These are phyloP conservation scores for Molanna angustata DNA, from an alignment of 2,888 invertebrate species.

Conservation along the genomic window DNA sequence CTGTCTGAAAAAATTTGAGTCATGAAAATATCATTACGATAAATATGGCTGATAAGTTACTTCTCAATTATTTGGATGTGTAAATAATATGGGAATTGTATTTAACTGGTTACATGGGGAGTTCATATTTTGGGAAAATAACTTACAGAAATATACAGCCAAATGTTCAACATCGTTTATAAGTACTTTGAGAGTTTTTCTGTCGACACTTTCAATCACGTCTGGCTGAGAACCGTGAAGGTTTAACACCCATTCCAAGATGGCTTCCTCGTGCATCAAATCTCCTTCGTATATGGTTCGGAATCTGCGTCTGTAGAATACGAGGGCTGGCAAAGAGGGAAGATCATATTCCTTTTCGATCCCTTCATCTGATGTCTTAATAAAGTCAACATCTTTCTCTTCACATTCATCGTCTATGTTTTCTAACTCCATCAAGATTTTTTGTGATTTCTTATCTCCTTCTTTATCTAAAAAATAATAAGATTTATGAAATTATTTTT, in stretches of 20 bases:
- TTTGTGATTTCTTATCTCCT: slow-evolving; percentile 85
- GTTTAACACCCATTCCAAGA: slow-evolving; percentile 85
- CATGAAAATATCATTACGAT: not conserved
- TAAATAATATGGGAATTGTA: not conserved
- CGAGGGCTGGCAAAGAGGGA: slow-evolving; percentile 74
- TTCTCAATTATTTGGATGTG: not conserved
- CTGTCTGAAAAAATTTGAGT: slow-evolving; percentile 59
- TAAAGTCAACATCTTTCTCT: slow-evolving; percentile 86
- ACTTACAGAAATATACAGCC: slow-evolving; percentile 89
- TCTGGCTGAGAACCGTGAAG: slow-evolving; percentile 82
- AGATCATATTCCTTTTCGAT: slow-evolving; percentile 87
- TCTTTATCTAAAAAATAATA: slow-evolving; percentile 73
- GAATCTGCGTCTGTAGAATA: slow-evolving; percentile 85
- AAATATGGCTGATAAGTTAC: not conserved
- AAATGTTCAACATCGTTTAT: slow-evolving; percentile 89
- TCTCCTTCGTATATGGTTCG: slow-evolving; percentile 86
- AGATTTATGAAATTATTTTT: not conserved
- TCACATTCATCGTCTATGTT: slow-evolving; percentile 93
- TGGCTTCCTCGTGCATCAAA: slow-evolving; percentile 87
- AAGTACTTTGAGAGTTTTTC: slow-evolving; percentile 83
- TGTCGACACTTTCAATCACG: slow-evolving; percentile 87
- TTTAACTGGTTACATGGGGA: not conserved
- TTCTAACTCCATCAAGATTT: slow-evolving; percentile 83
- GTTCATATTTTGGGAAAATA: not conserved
- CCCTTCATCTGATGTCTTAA: slow-evolving; percentile 87